A percentile compares a stretch with the other conserved stretches of the same genome.
These are phyloP conservation scores for Pandemis heparana DNA, from an alignment of 2,888 invertebrate species.

Conservation along the genomic window DNA sequence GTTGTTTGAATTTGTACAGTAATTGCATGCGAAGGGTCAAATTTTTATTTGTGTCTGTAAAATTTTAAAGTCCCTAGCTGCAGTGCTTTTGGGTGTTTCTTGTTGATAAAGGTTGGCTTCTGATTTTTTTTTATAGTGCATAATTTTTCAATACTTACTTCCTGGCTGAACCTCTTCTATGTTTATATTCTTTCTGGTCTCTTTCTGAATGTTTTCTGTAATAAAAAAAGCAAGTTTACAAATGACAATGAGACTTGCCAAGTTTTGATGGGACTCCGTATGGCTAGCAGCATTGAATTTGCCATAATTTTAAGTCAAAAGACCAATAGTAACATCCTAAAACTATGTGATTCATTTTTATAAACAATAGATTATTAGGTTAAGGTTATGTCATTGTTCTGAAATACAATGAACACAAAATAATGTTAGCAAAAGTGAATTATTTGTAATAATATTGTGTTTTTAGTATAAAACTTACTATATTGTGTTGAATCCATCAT, in stretches of 20 bases:
- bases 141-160: conserved; percentile 70
- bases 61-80: too few species aligned
- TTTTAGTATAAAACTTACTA: conserved; percentile 77
- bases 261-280: background rate
- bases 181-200: conserved; percentile 78
- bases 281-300: background rate
- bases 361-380: background rate
- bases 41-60: too few species aligned
- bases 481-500: conserved; percentile 87
- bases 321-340: background rate
- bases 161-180: conserved; percentile 87
- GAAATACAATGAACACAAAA: background rate
- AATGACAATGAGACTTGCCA: too few species aligned
- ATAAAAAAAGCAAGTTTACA: conserved; percentile 48
- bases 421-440: background rate
- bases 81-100: too few species aligned
- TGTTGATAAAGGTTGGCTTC: too few species aligned
- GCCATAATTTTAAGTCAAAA: background rate
- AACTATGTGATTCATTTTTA: background rate
- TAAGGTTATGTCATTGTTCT: conserved; percentile 34
- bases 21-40: too few species aligned
- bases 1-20: too few species aligned
- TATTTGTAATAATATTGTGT: background rate
- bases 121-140: too few species aligned
- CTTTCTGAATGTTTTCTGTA: conserved; percentile 84